Base-by-base conservation (phyloP, 2,888 invertebrate genomes). In the Stenchaetothrips biformis region DNA sequence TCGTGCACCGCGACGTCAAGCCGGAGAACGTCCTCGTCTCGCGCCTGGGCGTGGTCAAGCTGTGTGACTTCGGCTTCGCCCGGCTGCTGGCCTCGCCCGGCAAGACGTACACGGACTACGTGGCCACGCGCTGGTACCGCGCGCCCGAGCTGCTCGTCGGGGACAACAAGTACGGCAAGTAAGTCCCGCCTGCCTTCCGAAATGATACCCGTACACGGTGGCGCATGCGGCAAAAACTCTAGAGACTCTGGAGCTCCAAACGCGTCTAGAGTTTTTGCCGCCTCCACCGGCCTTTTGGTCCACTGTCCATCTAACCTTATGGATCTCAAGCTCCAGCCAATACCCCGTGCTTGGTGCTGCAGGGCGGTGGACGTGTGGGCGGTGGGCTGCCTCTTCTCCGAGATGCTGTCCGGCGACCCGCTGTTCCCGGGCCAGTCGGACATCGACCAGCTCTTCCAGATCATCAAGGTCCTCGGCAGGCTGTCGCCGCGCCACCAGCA, bases 21-120 rank as follows among this genome's bases (percentile, higher is more conserved):
- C 96, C 96, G 3, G 96, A 96, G 86, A 96, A 96, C 86, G 93
- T 96, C 77, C 88, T 96, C 81, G 93, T 96, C 0, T 94, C 94
- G 0, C 91, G 91, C 82, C 88, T 90, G 67, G 95, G 95, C 0
- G 92, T 96, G 7, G 93, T 96, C 67, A 96, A 96, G 87, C 88
- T 96, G n/a, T 96, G 96, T 86, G 96, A 96, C 88, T 93, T 96
- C 83, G 96, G 96, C 1, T 96, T 96, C 85, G 96, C 96, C 0
- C 89, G 96, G 59, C 88, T 93, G 0, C 88, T 94, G 80, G 92
- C 92, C 0, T 89, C 90, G 0, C 87, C 88, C 6, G 93, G 94
- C 0, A 95, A 95, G 86, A 92, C 92, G 0, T 95, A 94, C 88
- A 96, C 94, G 81, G 96, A 95, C 87, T 96, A 96, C 86, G 96